phyloP scores from a whole-genome alignment of 30 jellyfish, hydroid and myxozoan genomes.

The Turritopsis rubra region DNA sequence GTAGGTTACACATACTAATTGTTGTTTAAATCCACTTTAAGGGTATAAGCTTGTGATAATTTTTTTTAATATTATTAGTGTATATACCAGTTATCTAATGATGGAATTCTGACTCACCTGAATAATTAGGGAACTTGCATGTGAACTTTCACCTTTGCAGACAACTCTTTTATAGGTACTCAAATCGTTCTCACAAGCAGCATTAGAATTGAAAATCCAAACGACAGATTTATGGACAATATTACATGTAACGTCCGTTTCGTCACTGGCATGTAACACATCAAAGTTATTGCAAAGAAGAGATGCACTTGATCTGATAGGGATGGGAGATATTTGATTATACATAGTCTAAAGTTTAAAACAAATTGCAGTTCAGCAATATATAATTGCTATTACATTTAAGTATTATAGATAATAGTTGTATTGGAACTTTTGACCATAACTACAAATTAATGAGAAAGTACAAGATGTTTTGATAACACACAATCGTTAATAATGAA shows the following conservation, averaged over 20 bases:
- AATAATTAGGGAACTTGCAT: constrained; percentile 51
- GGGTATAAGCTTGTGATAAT: no score
- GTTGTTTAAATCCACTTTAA: no score
- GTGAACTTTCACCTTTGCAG: constrained; percentile 92
- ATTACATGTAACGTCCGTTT: constrained; percentile 34
- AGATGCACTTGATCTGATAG: constrained; percentile 93
- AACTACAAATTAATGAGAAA: no score
- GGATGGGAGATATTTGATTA: constrained; percentile 50
- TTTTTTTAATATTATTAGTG: no score
- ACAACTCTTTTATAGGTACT: constrained; percentile 66
- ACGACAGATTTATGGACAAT: constrained; percentile 86
- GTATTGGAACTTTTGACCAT: no score
- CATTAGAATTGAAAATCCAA: constrained; percentile 80
- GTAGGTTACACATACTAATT: no score
- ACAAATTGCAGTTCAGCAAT: neutral
- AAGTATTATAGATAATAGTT: no score
- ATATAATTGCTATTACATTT: no score
- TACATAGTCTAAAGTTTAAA: constrained; percentile 40
- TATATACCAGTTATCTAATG: neutral
- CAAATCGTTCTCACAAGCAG: constrained; percentile 18
- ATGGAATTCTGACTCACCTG: constrained; percentile 53
- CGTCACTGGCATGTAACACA: constrained; percentile 39
- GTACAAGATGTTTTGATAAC: no score
- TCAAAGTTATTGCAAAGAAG: constrained; percentile 78
- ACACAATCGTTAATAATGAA: no score